Conservation (phyloP, 2,888 invertebrate species). For the Tachina fera region DNA sequence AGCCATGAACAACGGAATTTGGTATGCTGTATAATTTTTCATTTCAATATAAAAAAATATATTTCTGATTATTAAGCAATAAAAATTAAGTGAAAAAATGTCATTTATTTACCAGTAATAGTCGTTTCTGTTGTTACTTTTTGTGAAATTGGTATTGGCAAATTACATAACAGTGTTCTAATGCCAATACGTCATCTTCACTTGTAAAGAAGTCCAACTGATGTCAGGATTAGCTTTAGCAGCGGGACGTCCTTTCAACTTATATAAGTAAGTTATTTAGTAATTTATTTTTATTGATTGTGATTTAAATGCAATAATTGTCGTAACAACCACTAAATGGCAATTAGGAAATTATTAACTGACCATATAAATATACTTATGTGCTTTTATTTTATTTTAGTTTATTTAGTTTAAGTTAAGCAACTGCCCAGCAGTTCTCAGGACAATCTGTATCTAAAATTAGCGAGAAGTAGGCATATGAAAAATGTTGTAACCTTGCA, state of each 20-base stretch:
- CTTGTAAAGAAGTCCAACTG: not conserved
- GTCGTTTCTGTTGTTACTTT: not conserved
- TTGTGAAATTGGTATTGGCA: not conserved
- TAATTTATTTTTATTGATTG: slow-evolving; percentile 64
- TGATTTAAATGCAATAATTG: slow-evolving; percentile 64
- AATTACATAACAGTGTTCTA: not conserved
- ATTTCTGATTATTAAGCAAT: not conserved
- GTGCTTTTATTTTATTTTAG: not conserved
- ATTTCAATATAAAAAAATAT: too few relatives aligned
- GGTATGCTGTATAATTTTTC: too few relatives aligned
- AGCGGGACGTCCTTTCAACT: slow-evolving; percentile 28
- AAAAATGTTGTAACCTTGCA: too few relatives aligned
- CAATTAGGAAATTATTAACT: slow-evolving; percentile 24
- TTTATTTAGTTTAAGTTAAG: not conserved
- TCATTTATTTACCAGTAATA: not conserved
- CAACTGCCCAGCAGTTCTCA: not conserved
- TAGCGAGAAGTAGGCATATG: too few relatives aligned
- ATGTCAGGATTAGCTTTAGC: not conserved
- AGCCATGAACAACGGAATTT: too few relatives aligned
- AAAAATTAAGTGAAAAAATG: slow-evolving; percentile 4
- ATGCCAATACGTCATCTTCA: not conserved
- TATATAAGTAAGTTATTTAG: not conserved
- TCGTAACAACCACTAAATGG: slow-evolving; percentile 33
- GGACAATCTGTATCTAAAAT: not conserved
- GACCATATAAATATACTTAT: not conserved